Evolutionary conservation across 1,140 invertebrate genomes (phyloP).

Genomic region (Cryptotermes secundus): DNA sequence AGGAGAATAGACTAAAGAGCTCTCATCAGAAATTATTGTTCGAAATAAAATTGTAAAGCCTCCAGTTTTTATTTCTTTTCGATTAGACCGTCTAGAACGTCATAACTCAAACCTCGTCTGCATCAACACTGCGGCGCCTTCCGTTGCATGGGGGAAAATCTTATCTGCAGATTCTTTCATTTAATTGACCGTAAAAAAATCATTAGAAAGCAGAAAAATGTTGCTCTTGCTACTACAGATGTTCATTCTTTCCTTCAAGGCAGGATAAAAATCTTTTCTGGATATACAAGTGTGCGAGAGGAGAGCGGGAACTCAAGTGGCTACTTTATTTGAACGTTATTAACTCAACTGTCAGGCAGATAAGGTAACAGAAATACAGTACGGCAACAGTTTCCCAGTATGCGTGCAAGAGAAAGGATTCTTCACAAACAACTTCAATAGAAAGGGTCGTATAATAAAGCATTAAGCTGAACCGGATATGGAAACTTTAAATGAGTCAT

Average conservation of each 20-base stretch:
- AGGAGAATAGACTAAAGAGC: no score
- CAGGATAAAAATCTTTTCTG: neutral
- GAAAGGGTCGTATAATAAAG: neutral
- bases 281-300: neutral
- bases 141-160: neutral
- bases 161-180: slow-evolving; percentile 11
- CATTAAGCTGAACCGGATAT: neutral
- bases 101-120: neutral
- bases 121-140: neutral
- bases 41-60: no score
- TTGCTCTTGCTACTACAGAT: neutral
- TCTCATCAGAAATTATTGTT: no score
- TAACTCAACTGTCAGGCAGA: neutral
- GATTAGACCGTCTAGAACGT: neutral
- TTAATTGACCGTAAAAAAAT: neutral
- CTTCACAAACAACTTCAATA: neutral
- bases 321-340: neutral
- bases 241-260: slow-evolving; percentile 3
- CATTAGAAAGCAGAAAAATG: neutral
- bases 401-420: neutral
- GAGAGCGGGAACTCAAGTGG: neutral
- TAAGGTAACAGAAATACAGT: neutral
- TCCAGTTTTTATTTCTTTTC: no score
- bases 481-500: neutral
- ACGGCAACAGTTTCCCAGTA: neutral